Evolutionary conservation across 2,113 vertebrate genomes (phyloP).

Genomic region (Carollia perspicillata): DNA sequence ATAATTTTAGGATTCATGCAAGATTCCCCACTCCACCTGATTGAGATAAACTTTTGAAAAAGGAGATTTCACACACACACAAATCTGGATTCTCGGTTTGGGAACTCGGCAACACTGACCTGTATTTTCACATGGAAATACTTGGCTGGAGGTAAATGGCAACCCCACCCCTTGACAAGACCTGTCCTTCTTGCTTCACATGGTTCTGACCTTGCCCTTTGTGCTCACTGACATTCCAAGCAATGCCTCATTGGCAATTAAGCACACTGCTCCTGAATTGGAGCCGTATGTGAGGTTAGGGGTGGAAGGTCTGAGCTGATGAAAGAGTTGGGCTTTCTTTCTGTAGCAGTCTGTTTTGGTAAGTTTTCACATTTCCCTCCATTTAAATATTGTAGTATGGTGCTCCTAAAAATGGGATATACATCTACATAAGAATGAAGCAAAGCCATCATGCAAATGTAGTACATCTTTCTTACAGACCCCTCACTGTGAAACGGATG

Average conservation of each 20-base stretch:
- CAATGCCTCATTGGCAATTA: not conserved
- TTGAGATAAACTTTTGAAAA: not conserved
- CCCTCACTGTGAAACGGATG: not conserved
- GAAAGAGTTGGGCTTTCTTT: not conserved
- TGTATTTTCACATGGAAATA: not conserved
- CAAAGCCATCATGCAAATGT: not conserved
- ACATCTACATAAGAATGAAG: not conserved
- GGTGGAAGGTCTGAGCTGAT: not conserved
- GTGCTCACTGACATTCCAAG: not conserved
- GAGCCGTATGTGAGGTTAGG: not conserved
- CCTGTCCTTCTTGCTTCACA: not conserved
- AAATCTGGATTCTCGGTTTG: not conserved
- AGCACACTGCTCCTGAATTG: not conserved
- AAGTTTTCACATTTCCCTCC: not conserved
- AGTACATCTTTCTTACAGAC: not conserved
- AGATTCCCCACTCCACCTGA: not conserved
- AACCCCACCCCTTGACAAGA: not conserved
- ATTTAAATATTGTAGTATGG: not conserved
- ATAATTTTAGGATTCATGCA: not conserved
- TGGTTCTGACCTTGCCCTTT: not conserved
- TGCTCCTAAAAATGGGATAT: not conserved
- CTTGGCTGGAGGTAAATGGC: not conserved
- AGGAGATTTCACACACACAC: not conserved
- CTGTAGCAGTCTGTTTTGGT: not conserved
- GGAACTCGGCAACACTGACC: not conserved